phyloP scores from a whole-genome alignment of 92 coral and sea anemone species.

The Nematostella vectensis region DNA sequence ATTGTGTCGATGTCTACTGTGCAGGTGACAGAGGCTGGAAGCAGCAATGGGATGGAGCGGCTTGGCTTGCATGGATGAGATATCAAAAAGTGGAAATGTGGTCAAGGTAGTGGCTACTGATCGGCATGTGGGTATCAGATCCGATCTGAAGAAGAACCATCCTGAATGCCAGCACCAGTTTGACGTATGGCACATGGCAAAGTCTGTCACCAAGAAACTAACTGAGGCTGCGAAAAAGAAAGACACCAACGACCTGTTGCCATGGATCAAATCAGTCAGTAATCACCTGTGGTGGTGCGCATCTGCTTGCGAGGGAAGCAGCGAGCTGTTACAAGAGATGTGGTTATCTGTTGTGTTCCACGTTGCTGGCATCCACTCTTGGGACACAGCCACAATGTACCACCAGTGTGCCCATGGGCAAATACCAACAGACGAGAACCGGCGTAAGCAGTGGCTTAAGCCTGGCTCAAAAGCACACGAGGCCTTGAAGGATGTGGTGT shows the following conservation, averaged over 20 bases:
- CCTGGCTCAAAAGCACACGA: conserved; percentile 21
- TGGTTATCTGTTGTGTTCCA: conserved; percentile 21
- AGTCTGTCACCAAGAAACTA: conserved; percentile 30
- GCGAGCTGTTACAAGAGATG: conserved; percentile 18
- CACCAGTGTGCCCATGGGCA: conserved; percentile 20
- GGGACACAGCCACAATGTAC: conserved; percentile 4
- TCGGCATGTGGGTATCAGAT: conserved; percentile 16
- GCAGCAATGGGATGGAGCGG: conserved; percentile 46
- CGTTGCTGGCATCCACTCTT: conserved; percentile 8
- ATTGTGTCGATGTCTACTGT: neutral
- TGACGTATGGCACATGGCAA: conserved; percentile 43
- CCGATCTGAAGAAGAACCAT: conserved; percentile 22
- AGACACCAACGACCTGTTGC: conserved; percentile 27
- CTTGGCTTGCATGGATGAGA: conserved; percentile 18
- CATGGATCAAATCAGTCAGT: conserved; percentile 36
- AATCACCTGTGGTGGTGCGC: conserved; percentile 48
- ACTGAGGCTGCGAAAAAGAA: conserved; percentile 36
- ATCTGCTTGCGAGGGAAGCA: conserved; percentile 19
- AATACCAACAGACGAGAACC: conserved; percentile 8
- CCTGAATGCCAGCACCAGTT: conserved; percentile 20
- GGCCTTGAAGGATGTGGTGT: conserved; percentile 24
- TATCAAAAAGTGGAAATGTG: conserved; percentile 1
- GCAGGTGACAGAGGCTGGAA: conserved; percentile 38
- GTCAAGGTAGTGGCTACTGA: conserved; percentile 28
- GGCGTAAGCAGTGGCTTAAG: conserved; percentile 18